Conservation (phyloP, 2,113 vertebrate species). For the human (Homo sapiens) region GRCh38 chrX:138366501-138367000, state of each 20-base stretch:
- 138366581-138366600: no score
- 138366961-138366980: neutral
- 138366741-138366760: neutral
- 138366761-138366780: neutral
- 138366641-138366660: no score
- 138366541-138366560: no score
- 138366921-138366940: neutral
- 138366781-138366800: neutral
- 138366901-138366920: neutral
- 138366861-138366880: neutral
- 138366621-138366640: no score
- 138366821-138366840: conserved; percentile 12
- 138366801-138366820: neutral
- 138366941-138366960: neutral
- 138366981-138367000: neutral
- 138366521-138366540: no score
- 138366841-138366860: neutral
- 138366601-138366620: no score
- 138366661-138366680: no score
- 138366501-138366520: no score
- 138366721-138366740: neutral
- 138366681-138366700: no score
- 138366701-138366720: no score
- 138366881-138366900: neutral
- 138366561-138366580: no score